Evolutionary conservation across 1,140 invertebrate genomes (phyloP), one percentile per base, ranked within the genome.

Genomic region (Eurosta solidaginis): DNA sequence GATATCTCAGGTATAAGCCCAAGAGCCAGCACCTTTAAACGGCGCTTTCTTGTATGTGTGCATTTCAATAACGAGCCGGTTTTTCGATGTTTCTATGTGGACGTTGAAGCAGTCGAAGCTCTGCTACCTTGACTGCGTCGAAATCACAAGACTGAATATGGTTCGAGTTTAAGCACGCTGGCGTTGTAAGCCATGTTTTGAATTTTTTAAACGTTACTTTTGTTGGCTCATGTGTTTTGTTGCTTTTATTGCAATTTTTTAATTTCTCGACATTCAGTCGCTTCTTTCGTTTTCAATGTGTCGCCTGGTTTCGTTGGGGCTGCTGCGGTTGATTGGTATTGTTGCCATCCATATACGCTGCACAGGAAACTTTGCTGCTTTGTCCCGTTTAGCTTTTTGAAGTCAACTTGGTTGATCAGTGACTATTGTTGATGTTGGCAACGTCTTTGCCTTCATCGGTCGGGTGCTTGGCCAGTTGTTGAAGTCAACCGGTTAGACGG

Each of bases 251-350:
- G 17, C 25, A 20, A 20, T 33, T 29, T 68, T 68, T 68, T 33
- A 68, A 9, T 68, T 68, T 68, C 59, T 68, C 33, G 20, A 33
- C 17, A 5, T 68, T 68, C 59, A 33, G 40, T 68, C n/a, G n/a
- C 40, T 68, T 68, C 59, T 68, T 68, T 68, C 59, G 59, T 68
- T 68, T 68, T 68, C 59, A 68, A 68, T 12, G 59, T 17, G 17
- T 68, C 49, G 4, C 49, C 54, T n/a, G n/a, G n/a, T n/a, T n/a
- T n/a, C n/a, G n/a, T n/a, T n/a, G n/a, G 54, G 14, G 12, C 29
- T 12, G 17, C 27, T 17, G 59, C 59, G 20, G 22, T 68, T 33
- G 59, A 68, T 68, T 29, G 20, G 59, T 68, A 36, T 68, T 68
- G 33, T 33, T 40, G 59, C 33, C 59, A 5, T n/a, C 59, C 36